Conservation (phyloP, 2,797 vertebrate species). For the Taenioides sp. region DNA sequence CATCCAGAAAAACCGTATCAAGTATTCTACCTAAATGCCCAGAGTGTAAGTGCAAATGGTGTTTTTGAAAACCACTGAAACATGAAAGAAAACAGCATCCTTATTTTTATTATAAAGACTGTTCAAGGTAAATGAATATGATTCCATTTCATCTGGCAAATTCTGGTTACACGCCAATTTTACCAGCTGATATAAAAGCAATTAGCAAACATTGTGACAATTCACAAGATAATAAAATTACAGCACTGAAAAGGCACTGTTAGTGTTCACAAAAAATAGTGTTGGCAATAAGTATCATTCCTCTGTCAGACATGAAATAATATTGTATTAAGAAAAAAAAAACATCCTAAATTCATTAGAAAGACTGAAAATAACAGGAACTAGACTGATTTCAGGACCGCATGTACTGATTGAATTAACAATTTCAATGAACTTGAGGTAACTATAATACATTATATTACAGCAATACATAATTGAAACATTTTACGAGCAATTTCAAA, state of each 20-base stretch:
- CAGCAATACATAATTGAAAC: slow-evolving; percentile 36
- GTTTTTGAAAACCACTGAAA: background rate
- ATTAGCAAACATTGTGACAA: slow-evolving; percentile 40
- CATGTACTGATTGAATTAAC: slow-evolving; percentile 25
- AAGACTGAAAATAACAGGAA: background rate
- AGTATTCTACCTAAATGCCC: background rate
- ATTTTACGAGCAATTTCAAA: slow-evolving; percentile 48
- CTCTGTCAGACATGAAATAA: background rate
- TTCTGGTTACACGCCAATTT: slow-evolving; percentile 42
- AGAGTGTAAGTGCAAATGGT: background rate
- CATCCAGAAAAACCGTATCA: background rate
- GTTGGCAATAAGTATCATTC: slow-evolving; percentile 15
- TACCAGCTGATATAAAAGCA: slow-evolving; percentile 29
- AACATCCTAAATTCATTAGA: background rate
- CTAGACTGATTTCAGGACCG: slow-evolving; percentile 26
- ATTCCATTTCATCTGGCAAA: slow-evolving; percentile 29
- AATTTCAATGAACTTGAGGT: slow-evolving; percentile 41
- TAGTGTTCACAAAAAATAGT: slow-evolving; percentile 32
- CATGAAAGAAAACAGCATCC: background rate
- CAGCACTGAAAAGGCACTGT: slow-evolving; percentile 74
- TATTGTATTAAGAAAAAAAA: background rate
- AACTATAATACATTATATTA: slow-evolving; percentile 36
- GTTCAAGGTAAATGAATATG: slow-evolving; percentile 54
- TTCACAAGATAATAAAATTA: slow-evolving; percentile 54
- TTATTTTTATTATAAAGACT: slow-evolving; percentile 39